Base-by-base conservation (phyloP, 2,888 invertebrate genomes). In the Serrognathus titanus region DNA sequence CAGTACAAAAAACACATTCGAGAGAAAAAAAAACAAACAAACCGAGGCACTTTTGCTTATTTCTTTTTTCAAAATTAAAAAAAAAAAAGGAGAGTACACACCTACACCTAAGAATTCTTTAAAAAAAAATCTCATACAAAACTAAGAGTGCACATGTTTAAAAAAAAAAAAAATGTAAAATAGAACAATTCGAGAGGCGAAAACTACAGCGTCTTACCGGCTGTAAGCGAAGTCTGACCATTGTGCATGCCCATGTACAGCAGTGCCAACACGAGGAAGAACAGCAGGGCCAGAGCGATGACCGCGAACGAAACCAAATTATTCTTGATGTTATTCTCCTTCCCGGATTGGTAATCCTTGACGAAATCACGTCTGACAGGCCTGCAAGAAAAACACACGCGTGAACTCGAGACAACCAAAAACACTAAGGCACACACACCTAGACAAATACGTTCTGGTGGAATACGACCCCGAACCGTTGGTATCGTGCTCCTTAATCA, bases 161-260 rank as follows among this genome's bases (percentile, higher is more conserved):
- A 46, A 46, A 20, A n/a, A 46, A 20, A 46, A 11, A 7, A 39
- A 39, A 39, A 39, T 9, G 4, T 9, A 39, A 39, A 39, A 39
- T 6, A 39, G n/a, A 11, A 39, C 9, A 39, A 39, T 39, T n/a
- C 39, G 39, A 11, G 12, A 11, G 39, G 39, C 39, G 6, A 40
- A 40, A 40, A 40, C 40, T 40, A 12, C 12, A 40, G 40, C 2
- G 5, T 4, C 47, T 53, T 48, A 48, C 48, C 48, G 38, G 53
- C 11, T 10, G 24, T n/a, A 16, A 20, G 80, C 31, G 80, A 80
- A 6, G 82, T 79, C 41, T 82, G 82, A 64, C 84, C 84, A 57
- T 81, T 82, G 71, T 80, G 81, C 75, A 85, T 86, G 66, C 86
- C 86, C 75, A 87, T 79, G 75, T 88, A 88, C 78, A 86, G 80